Evolutionary conservation across 2,797 vertebrate genomes (phyloP).

Genomic region (Anas bahamensis): DNA sequence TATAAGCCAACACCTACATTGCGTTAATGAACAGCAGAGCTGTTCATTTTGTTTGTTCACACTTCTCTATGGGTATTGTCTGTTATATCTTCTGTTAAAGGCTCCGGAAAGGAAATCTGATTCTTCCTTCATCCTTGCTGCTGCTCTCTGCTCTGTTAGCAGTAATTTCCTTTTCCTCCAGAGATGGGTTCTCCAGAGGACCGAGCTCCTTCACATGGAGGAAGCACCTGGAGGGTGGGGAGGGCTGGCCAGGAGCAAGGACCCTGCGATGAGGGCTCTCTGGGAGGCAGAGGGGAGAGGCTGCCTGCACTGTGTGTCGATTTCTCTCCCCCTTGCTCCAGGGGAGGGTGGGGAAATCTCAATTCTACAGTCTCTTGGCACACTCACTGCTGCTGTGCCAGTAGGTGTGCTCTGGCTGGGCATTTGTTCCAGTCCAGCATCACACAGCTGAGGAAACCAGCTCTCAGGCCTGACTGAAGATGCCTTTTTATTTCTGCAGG

Average conservation of each 20-base stretch:
- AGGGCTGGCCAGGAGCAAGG: neutral
- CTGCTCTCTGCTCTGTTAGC: neutral
- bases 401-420: neutral
- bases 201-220: neutral
- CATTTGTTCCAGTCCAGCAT: neutral
- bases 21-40: neutral
- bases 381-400: too few relatives aligned
- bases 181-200: neutral
- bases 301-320: too few relatives aligned
- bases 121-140: neutral
- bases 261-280: neutral
- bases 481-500: neutral
- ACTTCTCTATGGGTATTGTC: neutral
- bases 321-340: neutral
- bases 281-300: too few relatives aligned
- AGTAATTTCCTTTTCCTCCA: too few relatives aligned
- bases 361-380: neutral
- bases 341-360: neutral
- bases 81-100: neutral
- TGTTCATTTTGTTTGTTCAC: conserved; percentile 16
- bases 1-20: neutral
- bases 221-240: neutral
- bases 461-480: neutral
- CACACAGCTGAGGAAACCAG: neutral
- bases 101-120: neutral